A percentile compares a stretch with the other conserved stretches of the same genome.
Evolutionary conservation across 2,888 invertebrate species (phyloP).

Genomic region (Ectobius pallidus): DNA sequence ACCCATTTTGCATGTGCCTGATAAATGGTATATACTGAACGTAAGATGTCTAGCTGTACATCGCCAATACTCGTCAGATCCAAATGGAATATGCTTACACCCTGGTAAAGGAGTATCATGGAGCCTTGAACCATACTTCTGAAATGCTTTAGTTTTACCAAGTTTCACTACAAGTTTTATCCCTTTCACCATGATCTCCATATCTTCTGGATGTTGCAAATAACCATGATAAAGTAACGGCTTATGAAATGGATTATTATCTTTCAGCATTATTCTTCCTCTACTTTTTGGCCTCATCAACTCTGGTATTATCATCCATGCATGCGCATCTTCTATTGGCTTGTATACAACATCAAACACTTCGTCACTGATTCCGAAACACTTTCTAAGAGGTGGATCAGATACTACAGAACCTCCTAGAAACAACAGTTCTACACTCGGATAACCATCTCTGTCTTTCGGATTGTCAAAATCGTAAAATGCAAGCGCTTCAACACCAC

Average conservation of each 20-base stretch:
- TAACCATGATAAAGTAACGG: conserved; percentile 75
- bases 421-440: not conserved
- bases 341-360: conserved; percentile 55
- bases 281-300: conserved; percentile 70
- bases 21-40: not conserved
- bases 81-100: not conserved
- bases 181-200: conserved; percentile 51
- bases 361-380: conserved; percentile 52
- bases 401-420: not conserved
- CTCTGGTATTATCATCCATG: conserved; percentile 63
- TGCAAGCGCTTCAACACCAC: conserved; percentile 77
- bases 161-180: conserved; percentile 55
- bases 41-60: not conserved
- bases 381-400: conserved; percentile 45
- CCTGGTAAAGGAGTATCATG: not conserved
- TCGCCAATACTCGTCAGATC: not conserved
- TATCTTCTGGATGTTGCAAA: conserved; percentile 61
- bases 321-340: conserved; percentile 53
- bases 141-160: conserved; percentile 26
- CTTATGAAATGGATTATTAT: conserved; percentile 66
- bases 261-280: conserved; percentile 68
- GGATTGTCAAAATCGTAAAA: conserved; percentile 72
- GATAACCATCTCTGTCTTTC: conserved; percentile 43
- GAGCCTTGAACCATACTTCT: conserved; percentile 21
- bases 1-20: conserved; percentile 14